Conservation (phyloP, 2,113 vertebrate species). For the Hymenochirus boettgeri region DNA sequence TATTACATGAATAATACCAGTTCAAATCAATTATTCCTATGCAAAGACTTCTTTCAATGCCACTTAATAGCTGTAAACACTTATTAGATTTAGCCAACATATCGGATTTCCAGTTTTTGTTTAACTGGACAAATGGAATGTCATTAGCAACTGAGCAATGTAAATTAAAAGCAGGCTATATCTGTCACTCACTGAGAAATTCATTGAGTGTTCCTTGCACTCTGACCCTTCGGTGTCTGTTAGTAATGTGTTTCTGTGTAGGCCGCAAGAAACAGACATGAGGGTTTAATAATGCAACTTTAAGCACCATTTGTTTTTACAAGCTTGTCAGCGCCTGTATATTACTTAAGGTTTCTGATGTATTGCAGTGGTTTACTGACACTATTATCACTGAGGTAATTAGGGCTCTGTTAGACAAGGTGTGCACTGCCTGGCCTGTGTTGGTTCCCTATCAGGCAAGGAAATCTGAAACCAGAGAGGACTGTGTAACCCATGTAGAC, state of each 20-base stretch:
- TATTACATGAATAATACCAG: too few relatives aligned
- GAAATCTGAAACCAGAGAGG: constrained; percentile 46
- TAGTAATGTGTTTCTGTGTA: constrained; percentile 32
- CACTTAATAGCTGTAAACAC: not conserved
- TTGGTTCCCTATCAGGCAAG: constrained; percentile 32
- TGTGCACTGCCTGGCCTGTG: constrained; percentile 30
- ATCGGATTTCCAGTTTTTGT: constrained; percentile 22
- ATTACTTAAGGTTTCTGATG: constrained; percentile 38
- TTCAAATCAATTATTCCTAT: too few relatives aligned
- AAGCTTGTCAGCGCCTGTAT: constrained; percentile 42
- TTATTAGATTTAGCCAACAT: constrained; percentile 21
- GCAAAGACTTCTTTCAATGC: not conserved
- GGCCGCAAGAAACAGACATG: constrained; percentile 24
- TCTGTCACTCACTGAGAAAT: constrained; percentile 13
- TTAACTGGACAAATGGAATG: constrained; percentile 18
- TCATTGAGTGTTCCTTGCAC: not conserved
- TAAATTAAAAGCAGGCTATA: constrained; percentile 36
- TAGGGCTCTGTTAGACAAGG: constrained; percentile 40
- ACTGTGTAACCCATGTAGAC: constrained; percentile 47
- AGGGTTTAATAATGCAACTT: constrained; percentile 48
- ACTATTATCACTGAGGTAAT: constrained; percentile 51
- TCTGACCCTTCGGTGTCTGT: constrained; percentile 12
- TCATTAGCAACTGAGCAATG: constrained; percentile 19
- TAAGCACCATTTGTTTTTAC: constrained; percentile 49
- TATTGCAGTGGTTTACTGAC: constrained; percentile 47